phyloP scores from a whole-genome alignment of 2,113 vertebrate genomes.

The Tragelaphus buxtoni region DNA sequence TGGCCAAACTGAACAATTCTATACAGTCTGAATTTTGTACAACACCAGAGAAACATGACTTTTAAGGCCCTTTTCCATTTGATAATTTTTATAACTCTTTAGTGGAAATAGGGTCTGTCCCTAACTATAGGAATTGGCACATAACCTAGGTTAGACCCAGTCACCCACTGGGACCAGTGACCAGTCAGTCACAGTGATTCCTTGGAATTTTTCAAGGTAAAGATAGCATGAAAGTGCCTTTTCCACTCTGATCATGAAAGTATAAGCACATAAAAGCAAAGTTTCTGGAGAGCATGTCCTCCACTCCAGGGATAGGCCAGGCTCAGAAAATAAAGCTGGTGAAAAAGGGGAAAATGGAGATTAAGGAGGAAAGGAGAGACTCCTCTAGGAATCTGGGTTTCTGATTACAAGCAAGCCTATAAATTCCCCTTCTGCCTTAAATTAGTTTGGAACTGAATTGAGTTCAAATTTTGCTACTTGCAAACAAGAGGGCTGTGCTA shows the following conservation, averaged over 20 bases:
- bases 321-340: neutral
- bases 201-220: neutral
- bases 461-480: neutral
- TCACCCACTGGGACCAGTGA: no score
- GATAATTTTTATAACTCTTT: neutral
- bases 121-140: neutral
- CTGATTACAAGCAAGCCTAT: neutral
- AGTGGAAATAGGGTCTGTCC: neutral
- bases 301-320: neutral
- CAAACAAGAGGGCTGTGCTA: neutral
- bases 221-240: neutral
- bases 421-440: neutral
- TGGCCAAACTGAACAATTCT: neutral
- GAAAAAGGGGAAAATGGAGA: neutral
- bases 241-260: neutral
- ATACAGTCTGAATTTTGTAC: neutral
- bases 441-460: neutral
- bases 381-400: neutral
- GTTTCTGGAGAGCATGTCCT: neutral
- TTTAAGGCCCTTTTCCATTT: neutral
- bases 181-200: neutral
- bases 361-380: neutral
- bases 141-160: no score
- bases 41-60: neutral
- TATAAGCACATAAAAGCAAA: neutral